These are phyloP conservation scores for Myopa tessellatipennis DNA, from an alignment of 2,888 invertebrate species.

Conservation along the genomic window DNA sequence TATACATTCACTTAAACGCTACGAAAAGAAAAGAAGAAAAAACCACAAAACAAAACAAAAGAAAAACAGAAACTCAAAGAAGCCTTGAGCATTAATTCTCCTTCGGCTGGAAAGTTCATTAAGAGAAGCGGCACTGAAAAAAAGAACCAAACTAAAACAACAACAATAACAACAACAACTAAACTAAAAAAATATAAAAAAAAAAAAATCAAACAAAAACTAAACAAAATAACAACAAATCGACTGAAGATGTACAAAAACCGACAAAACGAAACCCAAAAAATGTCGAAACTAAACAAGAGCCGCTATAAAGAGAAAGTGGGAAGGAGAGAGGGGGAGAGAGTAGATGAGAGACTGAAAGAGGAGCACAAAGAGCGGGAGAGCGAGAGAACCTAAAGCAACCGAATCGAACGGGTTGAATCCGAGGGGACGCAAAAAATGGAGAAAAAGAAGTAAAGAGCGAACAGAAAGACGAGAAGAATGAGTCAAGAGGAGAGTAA, in stretches of 20 bases:
- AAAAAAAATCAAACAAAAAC: neutral
- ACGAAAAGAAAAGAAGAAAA: neutral
- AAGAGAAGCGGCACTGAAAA: conserved; percentile 3
- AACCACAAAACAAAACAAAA: neutral
- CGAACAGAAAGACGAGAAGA: neutral
- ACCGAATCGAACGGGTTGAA: neutral
- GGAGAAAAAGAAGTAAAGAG: neutral
- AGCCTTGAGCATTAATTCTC: conserved; percentile 16
- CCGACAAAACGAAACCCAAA: neutral
- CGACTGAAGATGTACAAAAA: neutral
- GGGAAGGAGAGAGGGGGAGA: neutral
- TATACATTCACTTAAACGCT: neutral
- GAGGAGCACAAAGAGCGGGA: neutral
- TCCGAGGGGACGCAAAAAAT: neutral
- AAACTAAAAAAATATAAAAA: neutral
- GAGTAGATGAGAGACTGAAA: neutral
- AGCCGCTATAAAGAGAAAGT: neutral
- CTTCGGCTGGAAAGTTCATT: conserved; percentile 32
- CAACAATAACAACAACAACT: conserved; percentile 18
- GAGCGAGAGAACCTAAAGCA: neutral
- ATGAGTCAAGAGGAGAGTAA: neutral
- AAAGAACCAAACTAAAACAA: neutral
- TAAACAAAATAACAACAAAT: neutral
- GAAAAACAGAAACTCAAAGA: conserved; percentile 13
- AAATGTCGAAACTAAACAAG: neutral